These are phyloP conservation scores for Ormia ochracea DNA, from an alignment of 2,888 invertebrate genomes.

Conservation along the genomic window DNA sequence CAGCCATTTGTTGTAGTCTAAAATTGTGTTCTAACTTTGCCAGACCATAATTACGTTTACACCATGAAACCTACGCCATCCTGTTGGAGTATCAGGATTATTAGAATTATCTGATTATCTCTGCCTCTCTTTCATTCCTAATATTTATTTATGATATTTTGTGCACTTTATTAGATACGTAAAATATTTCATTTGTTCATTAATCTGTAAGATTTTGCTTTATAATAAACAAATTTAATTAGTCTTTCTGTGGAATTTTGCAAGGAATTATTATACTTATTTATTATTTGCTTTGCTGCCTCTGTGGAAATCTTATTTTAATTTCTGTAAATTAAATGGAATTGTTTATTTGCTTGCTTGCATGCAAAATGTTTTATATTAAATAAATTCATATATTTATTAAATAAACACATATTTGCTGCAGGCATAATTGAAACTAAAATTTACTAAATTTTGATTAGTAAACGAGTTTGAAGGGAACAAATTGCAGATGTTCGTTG, in stretches of 20 bases:
- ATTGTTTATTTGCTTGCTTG: background rate
- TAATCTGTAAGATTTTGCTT: background rate
- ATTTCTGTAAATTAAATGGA: background rate
- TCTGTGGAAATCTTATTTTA: background rate
- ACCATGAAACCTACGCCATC: no score
- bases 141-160: background rate
- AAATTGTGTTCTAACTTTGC: no score
- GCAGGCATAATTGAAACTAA: conserved; percentile 11
- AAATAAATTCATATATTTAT: conserved; percentile 5
- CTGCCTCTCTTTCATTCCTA: background rate
- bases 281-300: background rate
- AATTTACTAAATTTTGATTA: no score
- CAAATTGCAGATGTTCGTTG: no score
- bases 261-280: background rate
- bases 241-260: background rate
- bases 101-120: no score
- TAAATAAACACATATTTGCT: conserved; percentile 3
- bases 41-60: no score
- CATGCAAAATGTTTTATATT: background rate
- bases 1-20: no score
- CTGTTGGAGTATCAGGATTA: no score
- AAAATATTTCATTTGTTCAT: background rate
- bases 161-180: background rate
- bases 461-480: no score
- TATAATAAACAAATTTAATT: conserved; percentile 1